Evolutionary conservation across 2,888 invertebrate species (phyloP), one percentile per base, ranked within the genome.

Genomic region (Lapara coniferarum): DNA sequence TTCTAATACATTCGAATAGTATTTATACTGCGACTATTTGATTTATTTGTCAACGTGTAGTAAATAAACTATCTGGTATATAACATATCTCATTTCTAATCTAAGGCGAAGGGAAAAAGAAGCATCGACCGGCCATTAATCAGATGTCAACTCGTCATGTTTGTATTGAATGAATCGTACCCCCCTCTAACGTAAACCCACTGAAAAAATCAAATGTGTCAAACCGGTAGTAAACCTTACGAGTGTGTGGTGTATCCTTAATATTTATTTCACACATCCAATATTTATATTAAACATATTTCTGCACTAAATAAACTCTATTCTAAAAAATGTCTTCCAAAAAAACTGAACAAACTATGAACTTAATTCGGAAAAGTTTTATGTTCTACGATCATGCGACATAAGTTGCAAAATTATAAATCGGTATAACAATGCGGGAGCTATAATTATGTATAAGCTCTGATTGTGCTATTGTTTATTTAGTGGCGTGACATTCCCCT

Each of bases 91-190:
- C 75, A 78, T 81, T 84, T 83, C 46, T 81, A 80, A 83, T 80
- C 76, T 77, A 70, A 75, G 75, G 77, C 76, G 72, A 75, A 76
- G 77, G 71, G 71, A 71, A 77, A 76, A 77, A 72, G 74, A 77
- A 78, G 71, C 78, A 78, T 77, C 74, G 73, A 79, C 77, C 76
- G 78, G 73, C 81, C 84, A 88, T 89, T 87, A 86, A 88, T 89
- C 88, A 85, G 83, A 83, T 81, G 89, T 85, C 87, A 84, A 83
- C 85, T 83, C 81, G 82, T 25, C 76, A 82, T 82, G 81, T 81
- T 79, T 75, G 71, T 80, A 82, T 83, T 80, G 84, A 83, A 84
- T 82, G 79, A 81, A 78, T 75, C 74, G 75, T 79, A 77, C 73
- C 74, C 74, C 77, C 81, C 6, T n/a, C 16, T 79, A 81, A 78